Percentiles rank a stretch among this genome's conserved stretches.
Evolutionary conservation across 1,140 invertebrate genomes (phyloP).

Genomic region (Yoshiicerus persimilis): DNA sequence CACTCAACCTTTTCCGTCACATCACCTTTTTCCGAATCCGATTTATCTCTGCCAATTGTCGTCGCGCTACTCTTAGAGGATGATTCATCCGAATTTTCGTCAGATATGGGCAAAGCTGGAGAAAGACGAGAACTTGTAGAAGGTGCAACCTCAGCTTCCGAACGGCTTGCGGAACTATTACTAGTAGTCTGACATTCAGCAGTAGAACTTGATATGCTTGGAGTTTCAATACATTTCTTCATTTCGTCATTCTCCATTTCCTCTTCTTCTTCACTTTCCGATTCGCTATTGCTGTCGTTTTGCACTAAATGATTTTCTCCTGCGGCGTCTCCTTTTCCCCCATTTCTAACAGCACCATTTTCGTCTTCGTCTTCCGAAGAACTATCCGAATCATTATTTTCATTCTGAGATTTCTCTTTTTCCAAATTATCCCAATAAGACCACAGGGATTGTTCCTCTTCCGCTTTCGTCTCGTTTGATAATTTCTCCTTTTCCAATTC

Average conservation of each 20-base stretch:
- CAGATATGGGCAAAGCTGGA: constrained; percentile 1
- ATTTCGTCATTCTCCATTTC: background rate
- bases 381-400: background rate
- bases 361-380: background rate
- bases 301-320: background rate
- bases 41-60: constrained; percentile 11
- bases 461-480: background rate
- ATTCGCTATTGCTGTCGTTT: background rate
- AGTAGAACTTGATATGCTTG: background rate
- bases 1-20: background rate
- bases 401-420: background rate
- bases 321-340: background rate
- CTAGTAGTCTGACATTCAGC: background rate
- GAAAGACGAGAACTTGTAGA: background rate
- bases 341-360: background rate
- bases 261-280: background rate
- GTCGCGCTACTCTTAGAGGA: constrained; percentile 35
- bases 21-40: background rate
- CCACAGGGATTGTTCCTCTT: background rate
- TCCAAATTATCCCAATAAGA: background rate
- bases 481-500: background rate
- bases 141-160: background rate
- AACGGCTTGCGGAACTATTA: background rate
- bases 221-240: background rate
- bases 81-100: constrained; percentile 47